phyloP scores from a whole-genome alignment of 2,797 vertebrate genomes.

The Lycodopsis pacificus region DNA sequence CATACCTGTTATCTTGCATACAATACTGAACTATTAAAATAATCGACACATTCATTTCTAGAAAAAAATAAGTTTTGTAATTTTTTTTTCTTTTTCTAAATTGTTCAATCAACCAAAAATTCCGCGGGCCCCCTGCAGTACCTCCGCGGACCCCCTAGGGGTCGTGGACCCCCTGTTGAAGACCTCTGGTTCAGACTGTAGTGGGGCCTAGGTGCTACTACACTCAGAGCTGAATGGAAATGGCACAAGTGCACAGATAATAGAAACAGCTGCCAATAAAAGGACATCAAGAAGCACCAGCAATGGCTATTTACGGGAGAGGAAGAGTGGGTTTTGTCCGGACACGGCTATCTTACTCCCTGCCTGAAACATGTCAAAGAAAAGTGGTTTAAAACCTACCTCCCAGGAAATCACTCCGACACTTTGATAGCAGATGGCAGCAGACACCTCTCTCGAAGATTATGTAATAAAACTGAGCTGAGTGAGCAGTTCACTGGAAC shows the following conservation, averaged over 20 bases:
- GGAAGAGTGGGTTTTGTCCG: neutral
- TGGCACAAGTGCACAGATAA: neutral
- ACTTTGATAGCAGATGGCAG: conserved; percentile 48
- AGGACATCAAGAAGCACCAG: conserved; percentile 12
- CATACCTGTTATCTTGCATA: too few species aligned
- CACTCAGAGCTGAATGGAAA: neutral
- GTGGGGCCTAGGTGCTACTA: neutral
- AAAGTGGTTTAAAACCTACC: conserved; percentile 18
- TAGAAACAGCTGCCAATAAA: conserved; percentile 6
- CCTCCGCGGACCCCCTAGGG: too few species aligned
- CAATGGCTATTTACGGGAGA: neutral
- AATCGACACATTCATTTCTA: too few species aligned
- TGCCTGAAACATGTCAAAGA: conserved; percentile 20
- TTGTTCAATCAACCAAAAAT: too few species aligned
- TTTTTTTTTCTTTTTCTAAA: too few species aligned
- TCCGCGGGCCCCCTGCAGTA: too few species aligned
- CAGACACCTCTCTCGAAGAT: conserved; percentile 15
- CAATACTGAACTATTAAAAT: too few species aligned
- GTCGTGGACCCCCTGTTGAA: too few species aligned
- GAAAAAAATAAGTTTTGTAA: too few species aligned
- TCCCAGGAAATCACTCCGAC: conserved; percentile 35
- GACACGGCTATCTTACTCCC: neutral
- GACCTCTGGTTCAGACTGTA: too few species aligned
- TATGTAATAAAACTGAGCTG: conserved; percentile 25
- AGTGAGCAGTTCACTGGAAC: conserved; percentile 35